phyloP scores from a whole-genome alignment of 2,797 vertebrate species.

The Momotus momota region DNA sequence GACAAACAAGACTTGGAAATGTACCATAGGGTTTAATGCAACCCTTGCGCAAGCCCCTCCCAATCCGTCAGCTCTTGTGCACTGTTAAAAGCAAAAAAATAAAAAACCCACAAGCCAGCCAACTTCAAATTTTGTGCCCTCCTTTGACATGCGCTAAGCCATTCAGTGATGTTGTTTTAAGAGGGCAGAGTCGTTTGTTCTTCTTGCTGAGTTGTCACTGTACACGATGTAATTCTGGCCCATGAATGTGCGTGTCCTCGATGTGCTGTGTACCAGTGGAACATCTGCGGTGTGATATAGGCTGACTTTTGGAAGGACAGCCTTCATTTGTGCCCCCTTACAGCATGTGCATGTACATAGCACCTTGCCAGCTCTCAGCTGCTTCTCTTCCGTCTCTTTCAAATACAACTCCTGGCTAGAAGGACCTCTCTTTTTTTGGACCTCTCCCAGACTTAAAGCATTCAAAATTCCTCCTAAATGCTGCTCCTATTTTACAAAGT shows the following conservation, averaged over 20 bases:
- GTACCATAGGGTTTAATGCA: constrained; percentile 40
- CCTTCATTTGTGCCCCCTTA: background rate
- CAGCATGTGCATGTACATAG: background rate
- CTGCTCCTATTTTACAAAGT: background rate
- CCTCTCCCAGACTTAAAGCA: background rate
- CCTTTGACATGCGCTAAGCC: background rate
- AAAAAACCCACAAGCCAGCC: background rate
- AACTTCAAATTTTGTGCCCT: background rate
- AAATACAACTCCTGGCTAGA: background rate
- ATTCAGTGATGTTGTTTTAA: background rate
- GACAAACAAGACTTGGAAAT: constrained; percentile 68
- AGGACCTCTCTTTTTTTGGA: background rate
- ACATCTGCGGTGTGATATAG: background rate
- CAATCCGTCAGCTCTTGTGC: background rate
- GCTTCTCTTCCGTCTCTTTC: background rate
- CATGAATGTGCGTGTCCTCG: background rate
- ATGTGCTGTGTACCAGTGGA: background rate
- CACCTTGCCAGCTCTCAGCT: background rate
- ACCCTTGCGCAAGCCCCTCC: constrained; percentile 42
- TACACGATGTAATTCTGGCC: background rate
- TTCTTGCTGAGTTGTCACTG: background rate
- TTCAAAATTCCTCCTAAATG: background rate
- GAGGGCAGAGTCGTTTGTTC: background rate
- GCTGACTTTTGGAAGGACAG: background rate
- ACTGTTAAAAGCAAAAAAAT: background rate